These are phyloP conservation scores for Aegotheles bennettii DNA, from an alignment of 2,113 vertebrate species.

Conservation along the genomic window DNA sequence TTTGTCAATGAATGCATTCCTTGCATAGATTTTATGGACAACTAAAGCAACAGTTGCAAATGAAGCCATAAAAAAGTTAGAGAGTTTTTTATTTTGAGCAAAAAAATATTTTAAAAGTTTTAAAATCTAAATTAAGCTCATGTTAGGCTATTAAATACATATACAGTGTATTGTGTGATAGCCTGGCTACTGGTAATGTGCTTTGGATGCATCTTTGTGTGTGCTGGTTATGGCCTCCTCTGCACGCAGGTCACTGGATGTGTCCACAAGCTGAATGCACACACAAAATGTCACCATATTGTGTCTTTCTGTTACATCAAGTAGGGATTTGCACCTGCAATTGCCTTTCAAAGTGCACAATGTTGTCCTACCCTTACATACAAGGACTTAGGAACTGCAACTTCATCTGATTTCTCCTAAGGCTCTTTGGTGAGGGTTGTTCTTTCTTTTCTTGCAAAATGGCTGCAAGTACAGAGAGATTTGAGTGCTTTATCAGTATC, in stretches of 20 bases:
- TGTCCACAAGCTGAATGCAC: neutral
- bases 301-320: neutral
- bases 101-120: neutral
- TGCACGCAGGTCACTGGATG: neutral
- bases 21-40: neutral
- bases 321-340: neutral
- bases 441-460: slow-evolving; percentile 33
- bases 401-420: neutral
- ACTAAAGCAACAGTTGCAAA: neutral
- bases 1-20: neutral
- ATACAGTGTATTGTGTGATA: neutral
- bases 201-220: neutral
- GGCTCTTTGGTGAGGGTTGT: neutral
- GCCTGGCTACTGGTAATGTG: neutral
- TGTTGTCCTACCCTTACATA: neutral
- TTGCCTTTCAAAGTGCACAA: neutral
- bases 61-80: neutral
- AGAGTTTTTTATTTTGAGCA: neutral
- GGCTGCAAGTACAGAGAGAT: neutral
- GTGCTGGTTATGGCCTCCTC: neutral
- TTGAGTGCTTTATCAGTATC: slow-evolving; percentile 57
- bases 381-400: neutral
- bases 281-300: neutral
- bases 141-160: neutral
- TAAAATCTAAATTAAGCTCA: neutral